Evolutionary conservation across 2,888 invertebrate species (phyloP).

Genomic region (Pachydiplax longipennis): DNA sequence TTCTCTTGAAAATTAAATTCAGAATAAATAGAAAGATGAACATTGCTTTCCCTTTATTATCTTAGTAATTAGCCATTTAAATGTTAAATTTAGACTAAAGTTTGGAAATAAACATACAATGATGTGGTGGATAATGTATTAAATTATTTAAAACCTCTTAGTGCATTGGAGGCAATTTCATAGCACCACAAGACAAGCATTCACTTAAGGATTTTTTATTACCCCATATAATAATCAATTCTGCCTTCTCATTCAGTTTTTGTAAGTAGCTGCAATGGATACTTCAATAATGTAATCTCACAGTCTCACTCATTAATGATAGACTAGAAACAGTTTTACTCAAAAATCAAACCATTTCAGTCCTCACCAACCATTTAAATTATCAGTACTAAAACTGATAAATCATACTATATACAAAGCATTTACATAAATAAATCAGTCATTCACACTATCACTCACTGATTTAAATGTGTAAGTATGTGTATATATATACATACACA

Average conservation of each 20-base stretch:
- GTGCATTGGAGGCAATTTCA: conserved; percentile 39
- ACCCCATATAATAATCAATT: background rate
- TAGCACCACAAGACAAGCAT: conserved; percentile 38
- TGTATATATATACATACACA: background rate
- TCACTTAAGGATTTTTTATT: background rate
- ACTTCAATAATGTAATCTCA: conserved; percentile 1
- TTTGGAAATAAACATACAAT: background rate
- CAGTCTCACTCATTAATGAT: conserved; percentile 11
- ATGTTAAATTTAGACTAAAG: background rate
- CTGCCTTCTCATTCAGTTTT: background rate
- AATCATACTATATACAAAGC: conserved; percentile 29
- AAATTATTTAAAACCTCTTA: conserved; percentile 17
- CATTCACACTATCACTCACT: background rate
- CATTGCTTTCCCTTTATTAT: background rate
- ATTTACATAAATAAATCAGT: background rate
- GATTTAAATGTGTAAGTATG: background rate
- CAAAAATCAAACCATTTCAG: conserved; percentile 38
- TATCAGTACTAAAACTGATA: conserved; percentile 26
- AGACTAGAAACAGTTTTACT: conserved; percentile 30
- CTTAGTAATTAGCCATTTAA: background rate
- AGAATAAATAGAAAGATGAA: background rate
- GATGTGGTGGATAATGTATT: background rate
- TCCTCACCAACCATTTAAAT: background rate
- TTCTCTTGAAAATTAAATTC: background rate
- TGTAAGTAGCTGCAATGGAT: conserved; percentile 13